Evolutionary conservation across 2,797 vertebrate genomes (phyloP).

Genomic region (Labeo calbasu): DNA sequence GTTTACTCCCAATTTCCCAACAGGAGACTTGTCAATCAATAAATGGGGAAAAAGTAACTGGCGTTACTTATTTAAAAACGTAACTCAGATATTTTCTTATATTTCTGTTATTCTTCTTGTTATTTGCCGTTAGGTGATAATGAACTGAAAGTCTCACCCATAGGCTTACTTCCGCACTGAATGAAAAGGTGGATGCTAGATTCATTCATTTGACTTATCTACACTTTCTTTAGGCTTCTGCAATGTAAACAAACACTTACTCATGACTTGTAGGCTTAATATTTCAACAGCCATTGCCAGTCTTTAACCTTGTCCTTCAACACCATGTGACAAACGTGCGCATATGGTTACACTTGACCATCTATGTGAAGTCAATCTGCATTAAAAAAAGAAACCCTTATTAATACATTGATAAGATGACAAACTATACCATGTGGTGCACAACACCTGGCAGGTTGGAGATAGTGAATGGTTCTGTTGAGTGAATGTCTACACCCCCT

Average conservation of each 20-base stretch:
- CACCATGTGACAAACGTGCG: neutral
- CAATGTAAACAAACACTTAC: constrained; percentile 21
- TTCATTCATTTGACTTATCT: neutral
- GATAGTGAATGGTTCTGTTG: constrained; percentile 5
- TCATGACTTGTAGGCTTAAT: constrained; percentile 18
- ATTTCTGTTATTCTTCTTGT: too few species aligned
- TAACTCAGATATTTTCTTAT: too few species aligned
- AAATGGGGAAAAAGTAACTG: too few species aligned
- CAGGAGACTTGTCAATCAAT: too few species aligned
- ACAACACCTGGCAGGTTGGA: constrained; percentile 27
- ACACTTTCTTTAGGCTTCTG: neutral
- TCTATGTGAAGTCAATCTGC: constrained; percentile 25
- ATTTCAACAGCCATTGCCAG: constrained; percentile 47
- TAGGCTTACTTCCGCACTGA: too few species aligned
- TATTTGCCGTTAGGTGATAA: too few species aligned
- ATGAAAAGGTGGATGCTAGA: neutral
- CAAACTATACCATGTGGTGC: constrained; percentile 41
- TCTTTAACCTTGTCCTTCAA: constrained; percentile 36
- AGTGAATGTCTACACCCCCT: constrained; percentile 37
- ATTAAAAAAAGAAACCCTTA: constrained; percentile 41
- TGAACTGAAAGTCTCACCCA: too few species aligned
- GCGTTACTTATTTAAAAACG: too few species aligned
- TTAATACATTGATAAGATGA: constrained; percentile 55
- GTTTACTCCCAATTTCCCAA: too few species aligned
- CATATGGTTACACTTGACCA: constrained; percentile 39